Base-by-base conservation (phyloP, 30 jellyfish, hydroid and myxozoan species). In the Nemopilema nomurai region DNA sequence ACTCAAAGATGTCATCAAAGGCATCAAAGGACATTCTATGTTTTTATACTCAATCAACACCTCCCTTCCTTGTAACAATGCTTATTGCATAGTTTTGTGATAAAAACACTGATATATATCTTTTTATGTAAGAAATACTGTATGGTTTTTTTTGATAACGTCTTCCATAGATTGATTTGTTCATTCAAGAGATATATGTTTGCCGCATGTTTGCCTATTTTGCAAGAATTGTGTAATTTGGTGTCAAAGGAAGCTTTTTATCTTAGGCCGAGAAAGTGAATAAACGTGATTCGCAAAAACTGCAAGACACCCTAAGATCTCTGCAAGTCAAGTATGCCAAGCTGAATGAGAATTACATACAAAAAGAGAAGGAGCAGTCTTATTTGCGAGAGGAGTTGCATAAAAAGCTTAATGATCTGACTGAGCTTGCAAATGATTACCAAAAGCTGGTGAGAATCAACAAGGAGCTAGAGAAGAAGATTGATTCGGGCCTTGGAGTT, bases 401-500 rank as follows among this genome's bases (percentile, higher is more conserved):
- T 33, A 84, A 84, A 23, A 84, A 84, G 57, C 20, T 84, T 18
- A 51, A 49, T n/a, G 93, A 84, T 50, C 28, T 84, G 18, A 41
- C 79, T 17, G 93, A 84, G 32, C 79, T 84, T 49, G 87, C 93
- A 17, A 65, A 71, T 0, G 93, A 84, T 33, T 84, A 73, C 62
- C 85, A 70, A 49, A 76, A 77, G 23, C 53, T 77, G 20, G 95
- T 68, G 19, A 22, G 21, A 52, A 77, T 86, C 31, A 77, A 86
- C 76, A 77, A 62, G 52, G 85, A 77, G 69, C 64, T 67, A 8
- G 89, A 86, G 50, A 51, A 29, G 77, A 74, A 71, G 29, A 76
- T 77, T 1, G 89, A 76, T 26, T 85, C 63, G 8, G 89, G 89
- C 18, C 22, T 86, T 21, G 76, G 95, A n/a, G 75, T 65, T 19